Evolutionary conservation across 2,113 vertebrate genomes (phyloP).

Genomic region (Ardeotis arabs): DNA sequence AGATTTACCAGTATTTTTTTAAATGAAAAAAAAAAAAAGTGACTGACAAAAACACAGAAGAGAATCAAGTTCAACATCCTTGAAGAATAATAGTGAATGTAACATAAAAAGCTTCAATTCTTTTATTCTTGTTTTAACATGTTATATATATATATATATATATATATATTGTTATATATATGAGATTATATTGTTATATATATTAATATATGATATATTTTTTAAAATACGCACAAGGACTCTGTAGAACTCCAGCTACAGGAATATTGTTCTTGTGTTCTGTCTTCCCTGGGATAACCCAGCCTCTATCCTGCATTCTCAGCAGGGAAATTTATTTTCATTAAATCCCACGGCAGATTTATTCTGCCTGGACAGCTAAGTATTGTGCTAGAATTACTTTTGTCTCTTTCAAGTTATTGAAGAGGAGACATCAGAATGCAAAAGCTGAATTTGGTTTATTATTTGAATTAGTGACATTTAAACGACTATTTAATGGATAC

Average conservation of each 20-base stretch:
- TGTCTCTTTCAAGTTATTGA: background rate
- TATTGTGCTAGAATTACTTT: background rate
- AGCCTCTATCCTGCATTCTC: background rate
- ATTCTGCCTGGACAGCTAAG: background rate
- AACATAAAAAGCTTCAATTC: background rate
- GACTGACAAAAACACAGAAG: background rate
- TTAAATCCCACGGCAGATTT: background rate
- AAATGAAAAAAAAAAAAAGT: background rate
- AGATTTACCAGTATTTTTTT: background rate
- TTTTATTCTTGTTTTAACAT: background rate
- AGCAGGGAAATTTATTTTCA: background rate
- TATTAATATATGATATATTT: background rate
- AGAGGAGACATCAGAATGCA: background rate
- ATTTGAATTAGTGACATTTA: background rate
- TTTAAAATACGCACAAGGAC: background rate
- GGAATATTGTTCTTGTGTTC: background rate
- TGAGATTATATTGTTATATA: background rate
- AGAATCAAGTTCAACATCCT: background rate
- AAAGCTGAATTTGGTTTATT: background rate
- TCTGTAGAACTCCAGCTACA: background rate
- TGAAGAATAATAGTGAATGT: background rate
- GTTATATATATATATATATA: no score
- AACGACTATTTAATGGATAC: background rate
- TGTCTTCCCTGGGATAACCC: background rate
- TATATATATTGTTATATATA: no score